Percentiles rank a stretch among this genome's conserved stretches.
These are phyloP conservation scores for Caenorhabditis japonica DNA, from an alignment of 2,888 invertebrate genomes.

Conservation along the genomic window DNA sequence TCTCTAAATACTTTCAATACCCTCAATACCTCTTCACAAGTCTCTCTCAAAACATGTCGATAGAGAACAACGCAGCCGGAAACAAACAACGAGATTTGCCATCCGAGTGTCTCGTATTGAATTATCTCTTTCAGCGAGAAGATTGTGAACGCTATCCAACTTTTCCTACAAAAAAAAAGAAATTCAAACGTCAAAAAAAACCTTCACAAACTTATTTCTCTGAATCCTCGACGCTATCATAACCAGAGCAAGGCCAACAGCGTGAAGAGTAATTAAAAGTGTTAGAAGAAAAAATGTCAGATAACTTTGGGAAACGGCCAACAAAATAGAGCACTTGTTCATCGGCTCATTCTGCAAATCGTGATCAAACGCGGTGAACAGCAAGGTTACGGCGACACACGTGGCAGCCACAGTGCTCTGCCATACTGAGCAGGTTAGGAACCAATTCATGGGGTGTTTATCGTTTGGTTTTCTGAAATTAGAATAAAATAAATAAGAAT, in stretches of 20 bases:
- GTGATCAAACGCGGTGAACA: constrained; percentile 64
- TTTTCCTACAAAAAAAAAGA: constrained; percentile 33
- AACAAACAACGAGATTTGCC: constrained; percentile 55
- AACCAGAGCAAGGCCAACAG: constrained; percentile 34
- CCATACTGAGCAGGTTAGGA: constrained; percentile 60
- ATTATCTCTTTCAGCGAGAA: constrained; percentile 58
- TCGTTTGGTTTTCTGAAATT: constrained; percentile 37
- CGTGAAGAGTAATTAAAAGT: constrained; percentile 54
- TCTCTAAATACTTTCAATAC: neutral
- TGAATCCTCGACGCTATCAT: constrained; percentile 25
- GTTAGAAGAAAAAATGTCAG: constrained; percentile 57
- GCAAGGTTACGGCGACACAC: constrained; percentile 49
- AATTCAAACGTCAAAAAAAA: neutral
- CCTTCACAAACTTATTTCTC: constrained; percentile 41
- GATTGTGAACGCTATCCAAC: constrained; percentile 51
- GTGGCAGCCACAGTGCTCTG: constrained; percentile 53
- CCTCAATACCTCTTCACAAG: constrained; percentile 54
- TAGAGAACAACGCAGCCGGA: constrained; percentile 59
- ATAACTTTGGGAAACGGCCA: constrained; percentile 53
- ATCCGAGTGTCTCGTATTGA: constrained; percentile 55
- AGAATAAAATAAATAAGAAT: neutral
- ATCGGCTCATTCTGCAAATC: constrained; percentile 48
- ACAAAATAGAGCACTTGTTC: constrained; percentile 59
- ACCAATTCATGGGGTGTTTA: constrained; percentile 46
- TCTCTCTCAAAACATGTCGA: constrained; percentile 49